phyloP scores from a whole-genome alignment of 2,797 vertebrate species.

The Sus cebifrons region DNA sequence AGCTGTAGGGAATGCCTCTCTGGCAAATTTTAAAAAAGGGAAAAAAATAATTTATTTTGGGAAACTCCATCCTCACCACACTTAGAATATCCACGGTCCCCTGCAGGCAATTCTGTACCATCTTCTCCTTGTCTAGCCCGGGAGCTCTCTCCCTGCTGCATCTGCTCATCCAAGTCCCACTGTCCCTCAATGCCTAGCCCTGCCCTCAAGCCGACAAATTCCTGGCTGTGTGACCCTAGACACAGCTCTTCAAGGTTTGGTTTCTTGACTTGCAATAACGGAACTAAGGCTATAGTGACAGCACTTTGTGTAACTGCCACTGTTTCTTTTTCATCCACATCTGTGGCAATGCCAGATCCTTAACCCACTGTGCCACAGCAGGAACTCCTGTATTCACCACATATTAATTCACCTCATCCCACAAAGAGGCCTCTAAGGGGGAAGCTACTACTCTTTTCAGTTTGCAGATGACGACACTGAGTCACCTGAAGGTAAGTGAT shows the following conservation, averaged over 20 bases:
- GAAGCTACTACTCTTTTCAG: background rate
- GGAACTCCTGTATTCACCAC: background rate
- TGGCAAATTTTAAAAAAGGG: background rate
- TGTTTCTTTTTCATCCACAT: too few relatives aligned
- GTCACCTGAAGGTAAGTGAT: too few relatives aligned
- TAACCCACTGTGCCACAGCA: too few relatives aligned
- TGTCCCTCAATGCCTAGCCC: background rate
- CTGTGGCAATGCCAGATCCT: too few relatives aligned
- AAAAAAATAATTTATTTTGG: background rate
- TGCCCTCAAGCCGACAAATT: background rate
- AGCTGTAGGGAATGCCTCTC: background rate
- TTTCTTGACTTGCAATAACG: background rate
- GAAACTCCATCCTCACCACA: background rate
- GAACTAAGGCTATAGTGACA: too few relatives aligned
- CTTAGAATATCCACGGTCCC: background rate
- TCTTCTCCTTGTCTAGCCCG: background rate
- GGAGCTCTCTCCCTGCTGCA: background rate
- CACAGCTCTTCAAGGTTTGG: background rate
- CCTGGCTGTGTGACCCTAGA: background rate
- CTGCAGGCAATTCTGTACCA: accelerated
- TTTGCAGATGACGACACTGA: background rate
- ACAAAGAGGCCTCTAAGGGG: background rate
- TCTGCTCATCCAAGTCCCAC: background rate
- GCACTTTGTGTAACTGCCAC: background rate
- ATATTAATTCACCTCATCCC: background rate